Evolutionary conservation across 1,140 invertebrate genomes (phyloP).

Genomic region (Cotesia glomerata): DNA sequence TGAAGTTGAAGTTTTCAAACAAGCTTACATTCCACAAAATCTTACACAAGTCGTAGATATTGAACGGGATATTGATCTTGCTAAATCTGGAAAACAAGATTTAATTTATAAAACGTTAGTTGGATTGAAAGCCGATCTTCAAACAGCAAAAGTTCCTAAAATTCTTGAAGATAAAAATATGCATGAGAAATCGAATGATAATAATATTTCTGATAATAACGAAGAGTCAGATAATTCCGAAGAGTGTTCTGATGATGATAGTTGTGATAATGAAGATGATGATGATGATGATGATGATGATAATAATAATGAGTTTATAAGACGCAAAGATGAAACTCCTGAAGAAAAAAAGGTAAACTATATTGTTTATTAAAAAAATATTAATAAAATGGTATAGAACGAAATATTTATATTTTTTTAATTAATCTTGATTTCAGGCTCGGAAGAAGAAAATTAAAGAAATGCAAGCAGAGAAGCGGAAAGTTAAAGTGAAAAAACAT

Average conservation of each 20-base stretch:
- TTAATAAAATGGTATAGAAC: conserved; percentile 5
- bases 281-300: conserved; percentile 72
- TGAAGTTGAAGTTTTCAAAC: conserved; percentile 91
- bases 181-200: conserved; percentile 62
- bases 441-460: conserved; percentile 88
- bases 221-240: conserved; percentile 39
- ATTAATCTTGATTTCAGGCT: conserved; percentile 58
- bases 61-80: conserved; percentile 85
- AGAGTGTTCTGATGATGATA: conserved; percentile 60
- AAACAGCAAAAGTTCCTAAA: conserved; percentile 66
- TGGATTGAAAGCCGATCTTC: conserved; percentile 82
- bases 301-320: conserved; percentile 72
- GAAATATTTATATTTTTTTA: conserved; percentile 8
- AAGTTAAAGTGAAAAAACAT: conserved; percentile 94
- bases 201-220: conserved; percentile 45
- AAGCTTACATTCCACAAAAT: conserved; percentile 92
- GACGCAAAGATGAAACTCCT: conserved; percentile 86
- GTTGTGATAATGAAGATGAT: conserved; percentile 59
- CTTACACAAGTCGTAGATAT: conserved; percentile 91
- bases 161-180: conserved; percentile 55
- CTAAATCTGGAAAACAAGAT: conserved; percentile 77
- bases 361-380: not conserved
- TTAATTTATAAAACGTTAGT: conserved; percentile 85
- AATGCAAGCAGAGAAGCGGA: conserved; percentile 88
- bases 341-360: conserved; percentile 78